These are phyloP conservation scores for Cheirogaleus major DNA, from an alignment of 2,797 vertebrate species.

Conservation along the genomic window DNA sequence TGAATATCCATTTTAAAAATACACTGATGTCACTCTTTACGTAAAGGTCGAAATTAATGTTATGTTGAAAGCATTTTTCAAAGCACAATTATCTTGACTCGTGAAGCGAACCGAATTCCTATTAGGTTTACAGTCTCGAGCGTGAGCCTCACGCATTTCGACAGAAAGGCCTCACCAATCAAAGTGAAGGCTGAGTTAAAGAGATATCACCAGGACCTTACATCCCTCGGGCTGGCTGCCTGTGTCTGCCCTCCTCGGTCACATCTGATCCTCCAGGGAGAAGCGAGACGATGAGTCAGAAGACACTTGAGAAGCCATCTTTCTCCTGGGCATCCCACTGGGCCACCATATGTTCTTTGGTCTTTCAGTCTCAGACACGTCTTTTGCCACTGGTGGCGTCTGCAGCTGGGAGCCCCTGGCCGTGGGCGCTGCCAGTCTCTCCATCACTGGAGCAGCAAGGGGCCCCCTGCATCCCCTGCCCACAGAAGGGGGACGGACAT, in stretches of 20 bases:
- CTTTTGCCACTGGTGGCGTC: not conserved
- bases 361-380: not conserved
- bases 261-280: not conserved
- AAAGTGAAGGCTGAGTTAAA: not conserved
- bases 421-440: not conserved
- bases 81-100: slow-evolving; percentile 70
- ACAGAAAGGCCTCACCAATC: not conserved
- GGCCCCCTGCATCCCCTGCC: too few species aligned
- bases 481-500: not conserved
- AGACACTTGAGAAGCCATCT: rapidly evolving
- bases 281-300: not conserved
- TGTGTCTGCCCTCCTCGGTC: not conserved
- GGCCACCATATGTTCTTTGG: not conserved
- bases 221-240: not conserved
- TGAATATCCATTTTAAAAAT: slow-evolving; percentile 71
- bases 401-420: not conserved
- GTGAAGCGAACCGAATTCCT: slow-evolving; percentile 62
- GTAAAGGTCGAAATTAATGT: slow-evolving; percentile 71
- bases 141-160: slow-evolving; percentile 44
- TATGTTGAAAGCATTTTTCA: slow-evolving; percentile 62
- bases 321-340: not conserved
- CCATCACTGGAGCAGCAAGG: not conserved
- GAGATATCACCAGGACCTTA: not conserved
- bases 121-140: slow-evolving; percentile 34
- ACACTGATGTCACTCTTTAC: slow-evolving; percentile 56